Conservation (phyloP, 2,113 vertebrate species). For the Gymnobelideus leadbeateri region DNA sequence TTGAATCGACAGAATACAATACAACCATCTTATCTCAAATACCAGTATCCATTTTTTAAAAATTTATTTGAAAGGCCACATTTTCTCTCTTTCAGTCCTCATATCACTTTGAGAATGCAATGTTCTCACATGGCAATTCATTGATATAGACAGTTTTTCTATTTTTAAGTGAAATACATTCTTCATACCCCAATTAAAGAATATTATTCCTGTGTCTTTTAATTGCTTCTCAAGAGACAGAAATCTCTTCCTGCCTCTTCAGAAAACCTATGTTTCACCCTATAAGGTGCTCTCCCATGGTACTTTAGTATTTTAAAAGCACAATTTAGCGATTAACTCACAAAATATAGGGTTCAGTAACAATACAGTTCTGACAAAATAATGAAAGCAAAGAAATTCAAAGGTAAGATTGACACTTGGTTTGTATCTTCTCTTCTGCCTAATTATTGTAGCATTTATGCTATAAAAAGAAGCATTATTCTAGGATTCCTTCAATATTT, state of each 20-base stretch:
- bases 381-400: conserved; percentile 32
- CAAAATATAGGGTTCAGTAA: background rate
- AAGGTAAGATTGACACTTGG: conserved; percentile 31
- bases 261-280: conserved; percentile 42
- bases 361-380: background rate
- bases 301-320: conserved; percentile 49
- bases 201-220: conserved; percentile 52
- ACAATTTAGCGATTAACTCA: conserved; percentile 17
- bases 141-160: conserved; percentile 17
- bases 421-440: conserved; percentile 22
- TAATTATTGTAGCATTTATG: conserved; percentile 17
- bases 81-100: conserved; percentile 9
- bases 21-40: background rate
- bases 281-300: background rate
- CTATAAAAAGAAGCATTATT: conserved; percentile 14
- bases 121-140: conserved; percentile 12
- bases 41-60: background rate
- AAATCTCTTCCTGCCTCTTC: conserved; percentile 41
- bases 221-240: conserved; percentile 68
- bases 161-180: conserved; percentile 50
- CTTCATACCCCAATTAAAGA: conserved; percentile 42
- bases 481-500: conserved; percentile 36
- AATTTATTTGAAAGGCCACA: rapidly evolving
- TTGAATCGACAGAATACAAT: background rate
- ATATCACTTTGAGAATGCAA: conserved; percentile 34